Evolutionary conservation across 1,140 invertebrate species (phyloP).

Genomic region (Pogonognathellus flavescens): DNA sequence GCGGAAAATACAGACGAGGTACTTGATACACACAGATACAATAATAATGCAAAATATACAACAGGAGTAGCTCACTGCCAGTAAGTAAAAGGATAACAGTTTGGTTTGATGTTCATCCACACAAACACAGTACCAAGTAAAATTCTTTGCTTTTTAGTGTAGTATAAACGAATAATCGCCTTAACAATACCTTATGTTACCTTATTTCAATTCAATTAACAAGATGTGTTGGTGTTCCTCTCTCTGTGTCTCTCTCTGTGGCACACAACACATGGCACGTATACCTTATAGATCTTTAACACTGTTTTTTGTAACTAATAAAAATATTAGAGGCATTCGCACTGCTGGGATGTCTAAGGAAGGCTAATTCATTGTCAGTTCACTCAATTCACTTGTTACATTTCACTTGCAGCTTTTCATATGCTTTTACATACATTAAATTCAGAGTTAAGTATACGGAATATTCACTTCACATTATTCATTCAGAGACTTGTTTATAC

Average conservation of each 20-base stretch:
- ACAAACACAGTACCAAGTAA: neutral
- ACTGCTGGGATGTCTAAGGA: too few species aligned
- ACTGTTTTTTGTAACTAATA: neutral
- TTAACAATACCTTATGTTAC: slow-evolving; percentile 13
- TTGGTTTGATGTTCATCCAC: neutral
- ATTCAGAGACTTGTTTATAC: neutral
- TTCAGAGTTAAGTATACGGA: too few species aligned
- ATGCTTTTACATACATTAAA: too few species aligned
- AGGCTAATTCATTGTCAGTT: neutral
- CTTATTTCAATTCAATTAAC: slow-evolving; percentile 48
- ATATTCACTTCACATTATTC: neutral
- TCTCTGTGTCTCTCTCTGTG: too few species aligned
- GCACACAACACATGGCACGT: neutral
- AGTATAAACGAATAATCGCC: neutral
- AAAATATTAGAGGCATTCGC: too few species aligned
- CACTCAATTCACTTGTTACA: slow-evolving; percentile 22
- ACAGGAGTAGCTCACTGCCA: too few species aligned
- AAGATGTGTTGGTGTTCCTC: slow-evolving; percentile 5
- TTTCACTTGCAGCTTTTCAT: neutral
- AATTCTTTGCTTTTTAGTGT: neutral
- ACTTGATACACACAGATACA: too few species aligned
- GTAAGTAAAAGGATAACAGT: too few species aligned
- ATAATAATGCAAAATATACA: too few species aligned
- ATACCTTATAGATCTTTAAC: neutral
- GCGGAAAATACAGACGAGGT: too few species aligned